A percentile compares a stretch with the other conserved stretches of the same genome.
Conservation (phyloP, 2,888 invertebrate genomes). For the Trilocha varians region DNA sequence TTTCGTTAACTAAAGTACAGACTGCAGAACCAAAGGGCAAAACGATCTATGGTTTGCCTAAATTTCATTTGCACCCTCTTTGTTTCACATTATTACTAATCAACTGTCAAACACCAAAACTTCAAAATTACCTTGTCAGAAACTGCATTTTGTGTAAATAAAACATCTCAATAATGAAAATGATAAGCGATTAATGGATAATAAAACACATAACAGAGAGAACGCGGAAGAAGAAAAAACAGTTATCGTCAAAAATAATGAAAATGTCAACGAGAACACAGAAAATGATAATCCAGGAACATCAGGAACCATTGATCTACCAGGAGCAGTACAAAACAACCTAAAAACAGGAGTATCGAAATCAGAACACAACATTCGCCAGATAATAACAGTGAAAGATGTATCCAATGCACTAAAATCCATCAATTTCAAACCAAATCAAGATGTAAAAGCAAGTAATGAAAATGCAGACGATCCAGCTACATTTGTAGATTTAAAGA, state of each 20-base stretch:
- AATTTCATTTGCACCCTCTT: too few species aligned
- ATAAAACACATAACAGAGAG: slow-evolving; percentile 31
- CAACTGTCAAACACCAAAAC: slow-evolving; percentile 10
- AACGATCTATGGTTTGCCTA: too few species aligned
- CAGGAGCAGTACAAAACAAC: slow-evolving; percentile 37
- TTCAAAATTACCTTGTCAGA: slow-evolving; percentile 11
- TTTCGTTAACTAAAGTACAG: too few species aligned
- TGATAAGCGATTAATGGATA: slow-evolving; percentile 52
- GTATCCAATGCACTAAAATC: slow-evolving; percentile 51
- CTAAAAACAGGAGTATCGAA: slow-evolving; percentile 50
- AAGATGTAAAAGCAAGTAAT: slow-evolving; percentile 24
- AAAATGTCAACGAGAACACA: slow-evolving; percentile 9
- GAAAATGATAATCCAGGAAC: slow-evolving; percentile 49
- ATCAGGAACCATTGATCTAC: slow-evolving; percentile 36
- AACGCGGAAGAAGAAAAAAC: slow-evolving; percentile 24
- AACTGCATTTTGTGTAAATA: slow-evolving; percentile 4
- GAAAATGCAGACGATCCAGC: slow-evolving; percentile 29
- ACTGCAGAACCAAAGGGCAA: too few species aligned
- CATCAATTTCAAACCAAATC: slow-evolving; percentile 35
- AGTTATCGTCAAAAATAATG: slow-evolving; percentile 14
- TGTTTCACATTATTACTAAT: background rate
- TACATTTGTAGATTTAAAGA: slow-evolving; percentile 46
- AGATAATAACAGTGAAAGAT: slow-evolving; percentile 50
- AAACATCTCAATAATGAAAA: slow-evolving; percentile 22
- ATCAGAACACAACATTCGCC: slow-evolving; percentile 56